These are phyloP conservation scores for Callinectes sapidus DNA, from an alignment of 2,888 invertebrate species.

Conservation along the genomic window DNA sequence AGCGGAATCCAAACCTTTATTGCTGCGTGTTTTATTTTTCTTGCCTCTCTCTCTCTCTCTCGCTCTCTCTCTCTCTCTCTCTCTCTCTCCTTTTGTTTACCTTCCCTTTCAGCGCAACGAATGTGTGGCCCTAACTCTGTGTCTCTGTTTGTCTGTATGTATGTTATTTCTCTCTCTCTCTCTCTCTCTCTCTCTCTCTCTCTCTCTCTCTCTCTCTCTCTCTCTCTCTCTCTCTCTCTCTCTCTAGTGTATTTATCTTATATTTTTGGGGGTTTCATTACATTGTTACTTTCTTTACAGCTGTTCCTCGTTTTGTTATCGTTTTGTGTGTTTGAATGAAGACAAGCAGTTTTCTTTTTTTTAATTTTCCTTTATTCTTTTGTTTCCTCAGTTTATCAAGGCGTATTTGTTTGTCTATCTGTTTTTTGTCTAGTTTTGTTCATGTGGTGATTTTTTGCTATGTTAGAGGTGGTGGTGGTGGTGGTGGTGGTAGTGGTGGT, in stretches of 20 bases:
- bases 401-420: no score
- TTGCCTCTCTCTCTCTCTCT: no score
- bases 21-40: background rate
- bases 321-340: background rate
- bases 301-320: background rate
- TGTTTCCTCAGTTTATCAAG: background rate
- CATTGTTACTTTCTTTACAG: background rate
- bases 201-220: slow-evolving; percentile 23
- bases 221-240: background rate
- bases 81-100: background rate
- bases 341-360: background rate
- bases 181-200: slow-evolving; percentile 10
- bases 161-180: background rate
- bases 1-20: no score
- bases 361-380: background rate
- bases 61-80: slow-evolving; percentile 32
- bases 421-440: no score
- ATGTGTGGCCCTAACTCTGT: background rate
- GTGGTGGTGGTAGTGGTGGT: background rate
- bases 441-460: background rate
- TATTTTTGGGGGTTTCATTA: background rate
- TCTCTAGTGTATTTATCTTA: background rate
- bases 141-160: background rate
- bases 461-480: background rate
- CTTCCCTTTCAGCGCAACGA: background rate